phyloP scores from a whole-genome alignment of 1,140 invertebrate genomes.

The Achatina immaculata region DNA sequence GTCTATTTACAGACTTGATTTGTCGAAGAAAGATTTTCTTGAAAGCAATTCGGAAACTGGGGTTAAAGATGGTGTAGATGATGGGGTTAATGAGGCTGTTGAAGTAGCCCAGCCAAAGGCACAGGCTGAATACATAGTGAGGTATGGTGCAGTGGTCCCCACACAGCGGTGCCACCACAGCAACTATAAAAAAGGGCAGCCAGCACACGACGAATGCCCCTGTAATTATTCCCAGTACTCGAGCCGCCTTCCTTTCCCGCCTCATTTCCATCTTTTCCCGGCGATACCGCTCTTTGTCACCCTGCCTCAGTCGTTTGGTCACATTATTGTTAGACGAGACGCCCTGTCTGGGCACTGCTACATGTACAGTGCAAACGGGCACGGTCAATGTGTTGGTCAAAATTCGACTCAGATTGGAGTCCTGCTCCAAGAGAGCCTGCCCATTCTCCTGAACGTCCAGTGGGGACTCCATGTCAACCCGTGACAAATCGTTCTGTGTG shows the following conservation, averaged over 20 bases:
- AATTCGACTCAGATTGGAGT: slow-evolving; percentile 34
- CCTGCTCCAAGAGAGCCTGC: background rate
- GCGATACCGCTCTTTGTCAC: slow-evolving; percentile 56
- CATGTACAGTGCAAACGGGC: slow-evolving; percentile 39
- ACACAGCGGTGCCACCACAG: slow-evolving; percentile 65
- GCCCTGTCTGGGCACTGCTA: slow-evolving; percentile 27
- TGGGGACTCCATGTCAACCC: slow-evolving; percentile 34
- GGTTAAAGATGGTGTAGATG: slow-evolving; percentile 71
- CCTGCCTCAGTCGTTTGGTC: slow-evolving; percentile 47
- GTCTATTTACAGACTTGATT: slow-evolving; percentile 39
- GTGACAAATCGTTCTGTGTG: slow-evolving; percentile 52
- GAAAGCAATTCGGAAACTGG: slow-evolving; percentile 68
- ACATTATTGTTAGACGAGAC: slow-evolving; percentile 51
- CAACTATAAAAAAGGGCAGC: slow-evolving; percentile 70
- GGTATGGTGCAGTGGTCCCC: slow-evolving; percentile 61
- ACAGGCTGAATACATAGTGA: slow-evolving; percentile 62
- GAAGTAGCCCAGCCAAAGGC: slow-evolving; percentile 71
- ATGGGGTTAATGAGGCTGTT: slow-evolving; percentile 70
- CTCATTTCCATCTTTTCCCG: slow-evolving; percentile 71
- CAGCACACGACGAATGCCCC: slow-evolving; percentile 70
- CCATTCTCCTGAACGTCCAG: slow-evolving; percentile 20
- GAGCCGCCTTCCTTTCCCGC: slow-evolving; percentile 72
- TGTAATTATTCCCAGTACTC: slow-evolving; percentile 72
- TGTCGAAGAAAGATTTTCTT: slow-evolving; percentile 56
- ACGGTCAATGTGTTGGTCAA: slow-evolving; percentile 36